phyloP scores from a whole-genome alignment of 2,113 vertebrate species.

The Amazona vittata region DNA sequence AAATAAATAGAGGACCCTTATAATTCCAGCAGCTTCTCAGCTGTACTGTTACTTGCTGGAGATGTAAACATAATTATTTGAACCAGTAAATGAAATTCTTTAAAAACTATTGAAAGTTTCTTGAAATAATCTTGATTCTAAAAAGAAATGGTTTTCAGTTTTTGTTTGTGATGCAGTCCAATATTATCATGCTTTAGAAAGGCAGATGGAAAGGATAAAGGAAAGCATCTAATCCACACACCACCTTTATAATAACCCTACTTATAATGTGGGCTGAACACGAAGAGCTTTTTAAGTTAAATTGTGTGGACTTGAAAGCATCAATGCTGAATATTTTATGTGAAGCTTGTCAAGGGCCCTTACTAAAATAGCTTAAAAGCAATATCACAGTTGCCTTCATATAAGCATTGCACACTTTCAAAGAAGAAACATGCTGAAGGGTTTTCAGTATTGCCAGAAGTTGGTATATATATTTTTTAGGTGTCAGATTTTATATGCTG shows the following conservation, averaged over 20 bases:
- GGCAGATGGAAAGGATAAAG: neutral
- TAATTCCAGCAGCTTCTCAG: neutral
- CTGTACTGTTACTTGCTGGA: neutral
- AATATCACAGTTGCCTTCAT: conserved; percentile 25
- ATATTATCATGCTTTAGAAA: neutral
- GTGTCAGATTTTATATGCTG: conserved; percentile 30
- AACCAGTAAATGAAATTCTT: neutral
- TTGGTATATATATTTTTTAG: conserved; percentile 39
- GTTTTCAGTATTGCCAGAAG: conserved; percentile 39
- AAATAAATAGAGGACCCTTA: neutral
- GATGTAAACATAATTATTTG: neutral
- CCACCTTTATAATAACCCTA: conserved; percentile 42
- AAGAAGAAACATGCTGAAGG: conserved; percentile 51
- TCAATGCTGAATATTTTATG: conserved; percentile 68
- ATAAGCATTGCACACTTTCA: conserved; percentile 36
- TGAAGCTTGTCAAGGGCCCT: conserved; percentile 52
- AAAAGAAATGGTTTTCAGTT: neutral
- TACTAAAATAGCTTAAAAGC: conserved; percentile 56
- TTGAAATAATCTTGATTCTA: neutral
- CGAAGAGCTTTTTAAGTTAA: conserved; percentile 46
- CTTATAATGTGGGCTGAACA: conserved; percentile 11
- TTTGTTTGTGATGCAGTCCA: neutral
- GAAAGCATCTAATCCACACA: neutral
- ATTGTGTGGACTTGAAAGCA: conserved; percentile 62
- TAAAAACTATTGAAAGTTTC: neutral